phyloP scores from a whole-genome alignment of 2,113 vertebrate genomes.

The Arothron firmamentum region DNA sequence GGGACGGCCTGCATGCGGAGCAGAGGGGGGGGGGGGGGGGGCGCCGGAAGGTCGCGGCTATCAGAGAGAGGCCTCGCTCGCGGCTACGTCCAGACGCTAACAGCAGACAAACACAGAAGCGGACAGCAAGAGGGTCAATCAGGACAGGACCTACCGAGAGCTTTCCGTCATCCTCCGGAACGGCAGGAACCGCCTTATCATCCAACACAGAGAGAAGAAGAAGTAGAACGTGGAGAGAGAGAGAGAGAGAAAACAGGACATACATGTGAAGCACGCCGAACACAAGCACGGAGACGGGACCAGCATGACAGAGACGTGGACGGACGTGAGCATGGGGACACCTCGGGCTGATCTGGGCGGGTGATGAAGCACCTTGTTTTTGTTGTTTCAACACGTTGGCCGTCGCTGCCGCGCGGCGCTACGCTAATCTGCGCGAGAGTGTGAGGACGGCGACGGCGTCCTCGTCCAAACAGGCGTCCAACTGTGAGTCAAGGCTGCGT shows the following conservation, averaged over 20 bases:
- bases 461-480: background rate
- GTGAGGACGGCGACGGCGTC: background rate
- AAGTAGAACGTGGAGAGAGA: conserved; percentile 46
- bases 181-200: conserved; percentile 74
- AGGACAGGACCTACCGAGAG: conserved; percentile 76
- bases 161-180: conserved; percentile 75
- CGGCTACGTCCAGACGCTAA: conserved; percentile 45
- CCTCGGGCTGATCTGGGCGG: no score
- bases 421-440: no score
- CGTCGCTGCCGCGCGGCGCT: no score
- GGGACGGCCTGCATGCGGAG: conserved; percentile 50
- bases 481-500: background rate
- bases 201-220: conserved; percentile 66
- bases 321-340: no score
- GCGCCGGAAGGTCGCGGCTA: conserved; percentile 44
- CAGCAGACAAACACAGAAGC: conserved; percentile 51
- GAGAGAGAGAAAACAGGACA: conserved; percentile 68
- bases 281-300: conserved; percentile 49
- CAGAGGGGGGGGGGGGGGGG: conserved; percentile 23
- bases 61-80: conserved; percentile 58
- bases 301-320: conserved; percentile 41
- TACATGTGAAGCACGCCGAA: conserved; percentile 71
- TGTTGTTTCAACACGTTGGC: no score
- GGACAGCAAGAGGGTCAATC: conserved; percentile 50
- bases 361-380: no score